Base-by-base conservation (phyloP, 2,113 vertebrate species). In the Ahaetulla prasina region DNA sequence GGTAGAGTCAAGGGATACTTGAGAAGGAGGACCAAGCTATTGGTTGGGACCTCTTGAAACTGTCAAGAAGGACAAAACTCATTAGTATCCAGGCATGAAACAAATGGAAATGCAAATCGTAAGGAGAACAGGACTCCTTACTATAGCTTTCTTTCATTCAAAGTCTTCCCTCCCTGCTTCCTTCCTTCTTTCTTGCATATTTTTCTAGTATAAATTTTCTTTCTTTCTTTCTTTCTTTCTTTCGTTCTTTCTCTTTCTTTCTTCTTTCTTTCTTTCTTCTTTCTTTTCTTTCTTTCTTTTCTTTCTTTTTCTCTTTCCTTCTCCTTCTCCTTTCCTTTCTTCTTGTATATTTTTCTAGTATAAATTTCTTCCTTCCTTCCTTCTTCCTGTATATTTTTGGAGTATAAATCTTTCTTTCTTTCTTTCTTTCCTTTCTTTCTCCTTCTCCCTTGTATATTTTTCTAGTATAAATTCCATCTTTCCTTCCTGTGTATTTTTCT, bases 101-200 rank as follows among this genome's bases (percentile, higher is more conserved):
- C 96, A 96, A 96, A 97, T 93, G 96, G 93, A 94, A 92, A 92
- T 94, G 94, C 60, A 92, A 96, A 84, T 94, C 94, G 94, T 97
- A 96, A 93, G 94, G 96, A 96, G 96, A 97, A 96, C 88, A 97
- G 97, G 95, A 96, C 94, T 91, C 96, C 96, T 97, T 95, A 39
- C 18, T 22, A 9, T 39, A 39, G 68, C 16, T 39, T 39, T 68
- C 30, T 68, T n/a, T n/a, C 30, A n/a, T 68, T 68, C 63, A 16
- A 68, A 68, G 63, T 16, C 57, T 60, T 60, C 55, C 1, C 97
- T 97, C 97, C 97, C 93, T 95, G 96, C 96, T 97, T 97, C 96
- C 94, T 96, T 96, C 22, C 22, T 55, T 23, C 20, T 7, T 22
- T 54, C 54, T 23, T 8, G 7, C 8, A 23, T 55, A 23, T 55